Evolutionary conservation across 2,888 invertebrate genomes (phyloP), one percentile per base, ranked within the genome.

Genomic region (Iphiclides podalirius): DNA sequence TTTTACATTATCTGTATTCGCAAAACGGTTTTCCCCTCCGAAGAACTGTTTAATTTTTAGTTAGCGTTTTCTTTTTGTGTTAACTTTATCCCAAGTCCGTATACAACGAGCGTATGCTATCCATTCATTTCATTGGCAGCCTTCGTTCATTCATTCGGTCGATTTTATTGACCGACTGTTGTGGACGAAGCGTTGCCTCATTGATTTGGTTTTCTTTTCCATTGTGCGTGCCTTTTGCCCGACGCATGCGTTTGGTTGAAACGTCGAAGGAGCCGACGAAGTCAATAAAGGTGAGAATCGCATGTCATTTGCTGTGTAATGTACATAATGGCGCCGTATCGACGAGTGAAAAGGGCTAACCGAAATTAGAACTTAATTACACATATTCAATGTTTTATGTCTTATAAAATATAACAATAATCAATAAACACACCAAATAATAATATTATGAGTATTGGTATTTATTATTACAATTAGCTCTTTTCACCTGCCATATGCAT

Each of bases 221-320:
- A 50, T 50, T 45, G 43, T 49, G 50, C 50, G 28, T 50, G 40
- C 47, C 40, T 41, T 47, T 47, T 47, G 71, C 68, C 63, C 72
- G 63, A 66, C 58, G 69, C 67, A 68, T 71, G 70, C 59, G 52
- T 59, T 70, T 66, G 52, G 34, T n/a, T n/a, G n/a, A n/a, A n/a
- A 52, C 55, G 57, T 56, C 53, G 52, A 48, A 88, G 88, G 88
- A 88, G 73, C 88, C 87, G 55, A 86, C 77, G 66, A 86, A 85
- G 65, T 86, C 79, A 1, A 88, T 88, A 20, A 87, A 82, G 84
- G 88, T 88, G 65, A 80, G 85, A 67, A 53, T 61, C 38, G 43
- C 38, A 55, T 53, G 17, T 14, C 28, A 43, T 44, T 47, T 39
- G 43, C 13, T 3, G 20, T 8, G 13, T 8, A 47, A 17, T 31